Base-by-base conservation (phyloP, 30 jellyfish, hydroid and myxozoan genomes). In the Phacellophora camtschatica region DNA sequence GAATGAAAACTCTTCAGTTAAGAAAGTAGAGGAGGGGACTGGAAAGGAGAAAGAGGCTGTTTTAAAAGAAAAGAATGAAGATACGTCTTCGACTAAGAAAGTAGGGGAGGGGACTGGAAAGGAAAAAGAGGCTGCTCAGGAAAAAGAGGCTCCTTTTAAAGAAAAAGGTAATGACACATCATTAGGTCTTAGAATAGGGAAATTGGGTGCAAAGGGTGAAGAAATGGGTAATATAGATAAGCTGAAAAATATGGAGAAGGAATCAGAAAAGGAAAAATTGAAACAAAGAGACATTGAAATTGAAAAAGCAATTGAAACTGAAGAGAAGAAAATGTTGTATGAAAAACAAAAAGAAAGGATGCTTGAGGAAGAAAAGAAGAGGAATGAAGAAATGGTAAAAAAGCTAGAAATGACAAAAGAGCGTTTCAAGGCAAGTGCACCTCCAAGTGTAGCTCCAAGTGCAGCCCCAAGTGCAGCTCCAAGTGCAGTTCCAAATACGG, bases 361-460 rank as follows among this genome's bases (percentile, higher is more conserved):
- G 53, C 23, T 8, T n/a, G 82, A 68, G 41, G 48, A 68, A 43
- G 82, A 68, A 22, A 68, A 68, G 66, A 55, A 68, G 16, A 68
- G 32, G 49, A 22, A 37, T 2, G 39, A 68, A 68, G 82, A 68
- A 42, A 35, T 39, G 16, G 11, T 29, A 23, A 43, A 13, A 20
- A 70, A 58, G 30, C 80, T 36, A 25, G 31, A n/a, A 64, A 41
- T 34, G 25, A 5, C 73, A 9, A 19, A 3, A 27, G 61, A 36
- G 15, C n/a, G n/a, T n/a, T n/a, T n/a, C n/a, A n/a, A n/a, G n/a
- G n/a, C n/a, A n/a, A n/a, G n/a, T n/a, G n/a, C n/a, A n/a, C n/a
- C n/a, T n/a, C n/a, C n/a, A n/a, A n/a, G n/a, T n/a, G n/a, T n/a
- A n/a, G n/a, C n/a, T n/a, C n/a, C n/a, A n/a, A n/a, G n/a, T n/a